Base-by-base conservation (phyloP, 2,113 vertebrate genomes). In the Sylvilagus bachmani region DNA sequence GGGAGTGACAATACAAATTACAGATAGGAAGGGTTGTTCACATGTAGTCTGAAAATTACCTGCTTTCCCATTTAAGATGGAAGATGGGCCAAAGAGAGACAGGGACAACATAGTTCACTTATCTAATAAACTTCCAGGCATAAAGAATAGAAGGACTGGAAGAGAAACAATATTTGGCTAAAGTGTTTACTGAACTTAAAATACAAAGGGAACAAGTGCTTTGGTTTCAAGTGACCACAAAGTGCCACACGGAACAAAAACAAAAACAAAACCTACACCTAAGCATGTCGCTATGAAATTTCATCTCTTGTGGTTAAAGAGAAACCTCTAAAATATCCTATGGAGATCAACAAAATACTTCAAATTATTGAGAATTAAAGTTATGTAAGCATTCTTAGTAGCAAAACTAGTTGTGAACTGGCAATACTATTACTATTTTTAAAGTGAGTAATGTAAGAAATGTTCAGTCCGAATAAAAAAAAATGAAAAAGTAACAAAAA, bases 121-220 rank as follows among this genome's bases (percentile, higher is more conserved):
- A 83, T 13, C 22, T 82, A 24, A 67, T 61, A 67, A 73, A 83
- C 77, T 79, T 67, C 17, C 55, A 29, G 29, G 33, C 19, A 27
- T 53, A 71, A 78, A 70, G 4, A 69, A 55, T 38, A 61, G 21
- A 89, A 25, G 64, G 21, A 13, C 21, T 27, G 71, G 36, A 49
- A 19, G 1, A 25, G 33, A 55, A 82, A 58, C 27, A 36, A 22
- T 31, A 66, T 66, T 66, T 55, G 66, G 71, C 69, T 25, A 83
- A 77, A 29, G 21, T 13, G 49, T 91, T 85, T 38, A 27, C 21
- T 89, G 53, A 66, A 84, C 73, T 88, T 85, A 31, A 83, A 93
- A 44, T 44, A 44, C 44, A 70, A 69, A 16, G 9, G 66, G 27
- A n/a, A 79, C 64, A 69, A 53, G 22, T 29, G 70, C 24, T 89